These are phyloP conservation scores for Excalfactoria chinensis DNA, from an alignment of 2,113 vertebrate genomes.

Conservation along the genomic window DNA sequence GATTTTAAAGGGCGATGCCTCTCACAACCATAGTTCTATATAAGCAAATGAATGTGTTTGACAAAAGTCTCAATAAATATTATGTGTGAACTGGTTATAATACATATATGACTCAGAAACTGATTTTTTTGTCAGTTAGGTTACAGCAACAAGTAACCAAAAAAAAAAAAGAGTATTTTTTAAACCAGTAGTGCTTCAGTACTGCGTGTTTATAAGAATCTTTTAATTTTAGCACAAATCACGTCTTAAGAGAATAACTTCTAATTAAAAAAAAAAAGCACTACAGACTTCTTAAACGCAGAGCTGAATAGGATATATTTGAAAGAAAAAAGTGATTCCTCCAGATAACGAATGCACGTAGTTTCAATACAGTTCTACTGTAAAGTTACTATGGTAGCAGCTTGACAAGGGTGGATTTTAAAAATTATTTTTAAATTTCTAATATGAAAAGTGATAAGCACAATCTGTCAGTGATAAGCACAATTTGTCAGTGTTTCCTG, in stretches of 20 bases:
- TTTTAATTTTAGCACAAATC: neutral
- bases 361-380: neutral
- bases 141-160: neutral
- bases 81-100: neutral
- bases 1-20: neutral
- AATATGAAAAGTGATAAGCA: neutral
- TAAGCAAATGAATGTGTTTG: neutral
- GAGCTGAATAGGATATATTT: neutral
- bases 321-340: slow-evolving; percentile 1
- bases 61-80: neutral
- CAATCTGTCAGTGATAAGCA: neutral
- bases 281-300: neutral
- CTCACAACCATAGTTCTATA: neutral
- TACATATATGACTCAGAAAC: neutral
- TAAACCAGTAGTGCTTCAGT: neutral
- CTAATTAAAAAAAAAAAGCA: neutral
- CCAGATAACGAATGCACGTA: neutral
- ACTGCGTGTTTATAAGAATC: neutral
- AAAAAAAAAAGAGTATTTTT: neutral
- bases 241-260: neutral
- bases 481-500: neutral
- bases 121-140: neutral
- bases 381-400: slow-evolving; percentile 33
- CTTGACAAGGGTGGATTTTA: neutral
- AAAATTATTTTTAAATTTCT: neutral